phyloP scores from a whole-genome alignment of 1,140 invertebrate genomes.

The Solenopsis invicta region DNA sequence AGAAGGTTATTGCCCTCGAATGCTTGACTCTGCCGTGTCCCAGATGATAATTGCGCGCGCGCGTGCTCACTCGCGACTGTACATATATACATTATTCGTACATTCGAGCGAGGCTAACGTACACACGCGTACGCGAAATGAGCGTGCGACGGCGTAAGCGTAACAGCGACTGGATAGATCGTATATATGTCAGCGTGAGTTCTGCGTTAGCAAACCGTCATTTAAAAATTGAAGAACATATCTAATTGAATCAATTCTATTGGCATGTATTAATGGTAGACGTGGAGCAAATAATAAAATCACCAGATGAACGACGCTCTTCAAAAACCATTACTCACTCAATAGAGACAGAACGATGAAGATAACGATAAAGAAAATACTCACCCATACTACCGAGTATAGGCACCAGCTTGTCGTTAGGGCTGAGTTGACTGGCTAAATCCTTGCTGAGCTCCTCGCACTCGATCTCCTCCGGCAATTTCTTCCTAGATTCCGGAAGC shows the following conservation, averaged over 20 bases:
- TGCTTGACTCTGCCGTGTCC: conserved; percentile 12
- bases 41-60: conserved; percentile 60
- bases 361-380: conserved; percentile 50
- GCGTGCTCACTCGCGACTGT: neutral
- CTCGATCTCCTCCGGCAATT: conserved; percentile 93
- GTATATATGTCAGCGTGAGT: conserved; percentile 40
- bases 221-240: conserved; percentile 43
- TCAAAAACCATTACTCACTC: conserved; percentile 7
- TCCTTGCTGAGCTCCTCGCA: conserved; percentile 92
- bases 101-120: neutral
- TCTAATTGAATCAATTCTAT: conserved; percentile 50
- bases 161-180: conserved; percentile 31
- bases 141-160: conserved; percentile 1
- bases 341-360: conserved; percentile 21
- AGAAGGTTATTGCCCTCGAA: conserved; percentile 80
- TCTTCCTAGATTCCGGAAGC: conserved; percentile 85
- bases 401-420: conserved; percentile 90
- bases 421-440: conserved; percentile 90
- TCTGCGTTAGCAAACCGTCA: neutral
- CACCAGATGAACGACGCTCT: neutral
- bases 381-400: conserved; percentile 88
- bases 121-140: neutral
- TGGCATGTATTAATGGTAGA: conserved; percentile 24
- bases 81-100: neutral
- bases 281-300: conserved; percentile 14